A percentile compares a stretch with the other conserved stretches of the same genome.
These are phyloP conservation scores for Coecobrya sp. DNA, from an alignment of 2,888 invertebrate species.

Conservation along the genomic window DNA sequence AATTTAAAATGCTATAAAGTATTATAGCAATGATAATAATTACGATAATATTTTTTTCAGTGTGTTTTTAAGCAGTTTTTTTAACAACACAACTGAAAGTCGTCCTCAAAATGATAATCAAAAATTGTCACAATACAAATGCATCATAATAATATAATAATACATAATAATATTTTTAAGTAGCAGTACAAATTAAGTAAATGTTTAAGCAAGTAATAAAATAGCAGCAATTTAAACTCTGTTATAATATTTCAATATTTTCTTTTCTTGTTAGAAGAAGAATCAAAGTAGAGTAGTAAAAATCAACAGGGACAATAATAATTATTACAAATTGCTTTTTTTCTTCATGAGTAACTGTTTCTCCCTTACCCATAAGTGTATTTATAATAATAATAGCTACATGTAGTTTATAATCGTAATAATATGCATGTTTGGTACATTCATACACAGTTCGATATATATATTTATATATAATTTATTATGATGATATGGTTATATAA, in stretches of 20 bases:
- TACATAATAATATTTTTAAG: not conserved
- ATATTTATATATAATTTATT: slow-evolving; percentile 35
- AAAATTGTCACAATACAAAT: no score
- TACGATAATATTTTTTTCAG: not conserved
- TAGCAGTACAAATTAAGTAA: slow-evolving; percentile 50
- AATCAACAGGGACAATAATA: not conserved
- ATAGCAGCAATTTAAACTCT: slow-evolving; percentile 71
- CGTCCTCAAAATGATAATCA: not conserved
- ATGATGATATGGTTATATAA: slow-evolving; percentile 75
- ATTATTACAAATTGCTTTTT: no score
- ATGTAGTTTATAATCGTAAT: no score
- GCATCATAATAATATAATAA: not conserved
- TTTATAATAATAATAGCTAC: slow-evolving; percentile 3
- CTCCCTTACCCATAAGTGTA: not conserved
- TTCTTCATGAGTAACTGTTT: no score
- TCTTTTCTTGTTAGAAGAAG: not conserved
- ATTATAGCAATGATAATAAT: slow-evolving; percentile 20
- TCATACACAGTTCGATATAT: slow-evolving; percentile 42
- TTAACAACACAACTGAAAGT: slow-evolving; percentile 8
- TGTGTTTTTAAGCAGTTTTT: not conserved
- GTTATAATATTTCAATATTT: not conserved
- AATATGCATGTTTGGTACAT: slow-evolving; percentile 53
- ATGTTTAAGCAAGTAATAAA: slow-evolving; percentile 69
- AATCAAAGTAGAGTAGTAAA: not conserved
- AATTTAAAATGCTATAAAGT: slow-evolving; percentile 5